Base-by-base conservation (phyloP, 2,888 invertebrate genomes). In the Andricus curvator region DNA sequence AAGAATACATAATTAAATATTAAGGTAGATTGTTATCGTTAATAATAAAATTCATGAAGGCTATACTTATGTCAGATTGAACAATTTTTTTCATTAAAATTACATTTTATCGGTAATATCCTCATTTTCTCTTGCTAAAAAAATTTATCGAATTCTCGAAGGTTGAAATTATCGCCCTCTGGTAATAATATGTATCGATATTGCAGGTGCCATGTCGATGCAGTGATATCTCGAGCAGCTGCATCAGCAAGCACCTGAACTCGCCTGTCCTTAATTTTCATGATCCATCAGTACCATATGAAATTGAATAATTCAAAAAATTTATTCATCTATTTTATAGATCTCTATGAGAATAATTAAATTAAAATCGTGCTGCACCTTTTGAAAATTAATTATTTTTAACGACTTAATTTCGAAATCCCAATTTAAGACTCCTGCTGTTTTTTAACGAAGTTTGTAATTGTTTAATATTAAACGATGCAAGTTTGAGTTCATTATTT, bases 151-250 rank as follows among this genome's bases (percentile, higher is more conserved):
- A 48, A 56, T 56, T 33, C n/a, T 56, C 33, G 4, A 51, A 74
- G 74, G 56, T 11, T 56, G 11, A 74, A 74, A 74, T 70, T 70
- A 70, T 70, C 48, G 48, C 51, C 29, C 70, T 68, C 9, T 25
- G 15, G 44, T 70, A 48, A 70, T 70, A 70, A 70, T 74, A 74
- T 74, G 74, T 56, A 74, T 74, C 74, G 74, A 33, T 33, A 74
- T 56, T 74, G 56, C 74, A 74, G 74, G 74, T 74, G 74, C 74
- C 33, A 51, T 20, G 51, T n/a, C 56, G 74, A 56, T 56, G 74
- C 74, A 74, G 56, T 74, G 74, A 74, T 56, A 74, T 33, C 51
- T 37, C n/a, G 20, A 33, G 74, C 74, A 74, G 56, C 33, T 74
- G 51, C 74, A 56, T 56, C 13, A 0, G 70, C 15, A 70, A 44